phyloP scores from a whole-genome alignment of 1,140 invertebrate genomes.

The Ganaspis sp. region DNA sequence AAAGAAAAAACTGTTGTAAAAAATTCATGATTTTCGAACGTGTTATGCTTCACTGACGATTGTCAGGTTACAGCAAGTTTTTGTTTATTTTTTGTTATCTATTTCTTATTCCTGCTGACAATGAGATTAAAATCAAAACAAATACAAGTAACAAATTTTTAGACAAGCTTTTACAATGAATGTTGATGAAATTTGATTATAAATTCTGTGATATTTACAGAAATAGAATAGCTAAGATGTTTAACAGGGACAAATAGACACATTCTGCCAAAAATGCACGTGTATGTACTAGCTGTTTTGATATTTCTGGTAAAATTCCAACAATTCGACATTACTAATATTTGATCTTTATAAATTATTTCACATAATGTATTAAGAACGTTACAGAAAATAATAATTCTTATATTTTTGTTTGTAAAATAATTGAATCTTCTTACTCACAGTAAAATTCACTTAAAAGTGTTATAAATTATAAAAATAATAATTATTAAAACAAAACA shows the following conservation, averaged over 20 bases:
- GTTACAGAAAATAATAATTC: no score
- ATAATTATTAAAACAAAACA: no score
- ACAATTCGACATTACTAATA: background rate
- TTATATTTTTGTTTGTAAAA: no score
- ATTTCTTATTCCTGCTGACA: background rate
- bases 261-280: slow-evolving; percentile 65
- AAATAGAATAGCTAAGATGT: slow-evolving; percentile 70
- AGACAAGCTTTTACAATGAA: slow-evolving; percentile 3
- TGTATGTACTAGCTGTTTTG: slow-evolving; percentile 17
- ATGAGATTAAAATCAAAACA: slow-evolving; percentile 1
- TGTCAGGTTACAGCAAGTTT: background rate
- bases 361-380: no score
- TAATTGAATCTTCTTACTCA: no score
- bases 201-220: slow-evolving; percentile 54
- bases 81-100: background rate
- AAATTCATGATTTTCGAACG: no score
- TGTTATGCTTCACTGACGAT: slow-evolving; percentile 1
- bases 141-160: slow-evolving; percentile 28
- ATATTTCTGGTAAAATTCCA: slow-evolving; percentile 28
- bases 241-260: slow-evolving; percentile 53
- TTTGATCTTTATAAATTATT: background rate
- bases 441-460: no score
- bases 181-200: slow-evolving; percentile 38
- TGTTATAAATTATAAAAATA: no score
- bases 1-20: no score